Base-by-base conservation (phyloP, 2,797 vertebrate genomes). In the Centroberyx gerrardi region DNA sequence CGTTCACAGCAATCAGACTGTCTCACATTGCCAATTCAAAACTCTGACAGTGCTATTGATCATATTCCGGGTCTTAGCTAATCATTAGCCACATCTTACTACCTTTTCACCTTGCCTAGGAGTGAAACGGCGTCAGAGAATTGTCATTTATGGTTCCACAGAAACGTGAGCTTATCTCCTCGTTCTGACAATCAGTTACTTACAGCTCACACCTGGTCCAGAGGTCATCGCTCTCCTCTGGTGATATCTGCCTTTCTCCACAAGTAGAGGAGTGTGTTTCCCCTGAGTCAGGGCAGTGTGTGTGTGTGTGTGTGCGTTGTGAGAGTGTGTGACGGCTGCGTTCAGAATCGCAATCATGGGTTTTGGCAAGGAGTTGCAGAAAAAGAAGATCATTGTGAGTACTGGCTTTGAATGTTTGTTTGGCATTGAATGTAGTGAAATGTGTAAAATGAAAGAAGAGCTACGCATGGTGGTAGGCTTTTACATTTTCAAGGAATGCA, bases 381-480 rank as follows among this genome's bases (percentile, higher is more conserved):
- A 38, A 4, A 82, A 73, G 72, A 90, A 75, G 29, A 75, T 92
- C 12, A n/a, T 87, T 6, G 92, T 93, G 63, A 92, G 92, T 92
- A 76, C 22, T 0, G 0, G 5, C 42, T 52, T 29, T 38, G n/a
- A 22, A 22, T 22, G 22, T 22, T 22, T 22, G 22, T 1, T 22
- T 22, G 22, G 22, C 22, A 22, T 22, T 22, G 22, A 22, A 22
- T 22, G 22, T 22, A 22, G 22, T 22, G 22, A 22, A 22, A 22
- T 22, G 22, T 22, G 22, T 22, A 22, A 22, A 22, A 22, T 22
- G 22, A 22, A 22, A 22, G 22, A 22, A 22, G 22, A 22, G 22
- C 22, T 22, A 22, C 22, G 22, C 22, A 22, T 22, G 22, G 22
- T 22, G 22, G 22, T 22, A 22, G 22, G 22, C 22, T 1, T 22